phyloP scores from a whole-genome alignment of 1,140 invertebrate species.

The Drosophila tristis region DNA sequence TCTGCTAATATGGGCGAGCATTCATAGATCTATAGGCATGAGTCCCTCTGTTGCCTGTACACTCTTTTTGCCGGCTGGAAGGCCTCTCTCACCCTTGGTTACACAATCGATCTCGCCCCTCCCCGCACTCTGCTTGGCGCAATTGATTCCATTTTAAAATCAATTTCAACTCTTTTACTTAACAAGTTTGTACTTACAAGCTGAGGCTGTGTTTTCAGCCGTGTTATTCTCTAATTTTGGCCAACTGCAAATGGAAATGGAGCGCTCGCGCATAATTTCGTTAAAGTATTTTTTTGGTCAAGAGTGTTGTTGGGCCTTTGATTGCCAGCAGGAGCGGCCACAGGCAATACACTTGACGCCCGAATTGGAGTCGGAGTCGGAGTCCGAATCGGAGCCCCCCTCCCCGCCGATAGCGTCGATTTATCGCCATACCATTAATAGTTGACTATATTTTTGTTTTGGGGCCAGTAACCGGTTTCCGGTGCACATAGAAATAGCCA shows the following conservation, averaged over 20 bases:
- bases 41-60: too few relatives aligned
- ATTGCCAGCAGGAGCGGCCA: constrained; percentile 59
- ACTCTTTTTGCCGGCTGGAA: too few relatives aligned
- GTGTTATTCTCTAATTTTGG: constrained; percentile 70
- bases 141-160: constrained; percentile 56
- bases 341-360: constrained; percentile 60
- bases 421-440: constrained; percentile 76
- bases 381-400: too few relatives aligned
- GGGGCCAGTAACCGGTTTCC: constrained; percentile 69
- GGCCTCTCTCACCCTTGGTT: constrained; percentile 21
- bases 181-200: constrained; percentile 41
- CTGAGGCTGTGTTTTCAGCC: constrained; percentile 26
- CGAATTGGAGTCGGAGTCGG: constrained; percentile 12
- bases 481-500: constrained; percentile 35
- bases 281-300: constrained; percentile 30
- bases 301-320: constrained; percentile 29
- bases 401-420: constrained; percentile 42
- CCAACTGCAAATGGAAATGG: constrained; percentile 59
- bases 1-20: constrained; percentile 3
- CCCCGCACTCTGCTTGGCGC: too few relatives aligned
- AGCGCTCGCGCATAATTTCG: constrained; percentile 57
- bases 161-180: constrained; percentile 66
- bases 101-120: constrained; percentile 40
- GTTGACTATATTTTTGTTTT: constrained; percentile 75
- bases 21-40: neutral